These are phyloP conservation scores for Eubasilissa splendida DNA, from an alignment of 2,888 invertebrate genomes.

Conservation along the genomic window DNA sequence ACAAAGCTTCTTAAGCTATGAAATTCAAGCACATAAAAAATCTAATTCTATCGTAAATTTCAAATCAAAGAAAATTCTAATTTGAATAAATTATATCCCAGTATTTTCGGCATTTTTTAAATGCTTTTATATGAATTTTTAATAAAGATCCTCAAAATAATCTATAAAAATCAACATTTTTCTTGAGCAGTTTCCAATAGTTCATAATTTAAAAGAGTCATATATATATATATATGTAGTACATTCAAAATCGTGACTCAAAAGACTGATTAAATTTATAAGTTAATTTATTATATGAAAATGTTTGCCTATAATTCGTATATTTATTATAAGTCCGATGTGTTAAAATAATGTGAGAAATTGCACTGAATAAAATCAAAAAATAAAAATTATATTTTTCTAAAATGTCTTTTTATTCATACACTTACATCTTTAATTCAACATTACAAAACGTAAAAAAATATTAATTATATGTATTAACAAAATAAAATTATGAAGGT, in stretches of 20 bases:
- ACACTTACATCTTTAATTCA: neutral
- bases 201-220: neutral
- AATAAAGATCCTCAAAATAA: no score
- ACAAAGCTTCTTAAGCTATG: no score
- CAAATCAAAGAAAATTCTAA: no score
- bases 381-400: conserved; percentile 12
- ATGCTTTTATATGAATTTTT: no score
- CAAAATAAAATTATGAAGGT: conserved; percentile 14
- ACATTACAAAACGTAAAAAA: conserved; percentile 9
- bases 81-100: no score
- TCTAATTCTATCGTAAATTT: no score
- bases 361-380: conserved; percentile 25
- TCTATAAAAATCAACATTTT: no score
- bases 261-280: conserved; percentile 34
- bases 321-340: conserved; percentile 23
- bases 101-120: no score
- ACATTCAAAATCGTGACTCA: conserved; percentile 3
- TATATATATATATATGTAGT: neutral
- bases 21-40: no score
- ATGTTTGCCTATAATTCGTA: neutral
- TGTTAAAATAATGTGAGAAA: conserved; percentile 22
- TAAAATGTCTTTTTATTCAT: conserved; percentile 6
- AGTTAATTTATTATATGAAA: conserved; percentile 31
- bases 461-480: neutral
- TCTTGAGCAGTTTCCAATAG: no score